phyloP scores from a whole-genome alignment of 2,888 invertebrate species.

The Nomada fucata region DNA sequence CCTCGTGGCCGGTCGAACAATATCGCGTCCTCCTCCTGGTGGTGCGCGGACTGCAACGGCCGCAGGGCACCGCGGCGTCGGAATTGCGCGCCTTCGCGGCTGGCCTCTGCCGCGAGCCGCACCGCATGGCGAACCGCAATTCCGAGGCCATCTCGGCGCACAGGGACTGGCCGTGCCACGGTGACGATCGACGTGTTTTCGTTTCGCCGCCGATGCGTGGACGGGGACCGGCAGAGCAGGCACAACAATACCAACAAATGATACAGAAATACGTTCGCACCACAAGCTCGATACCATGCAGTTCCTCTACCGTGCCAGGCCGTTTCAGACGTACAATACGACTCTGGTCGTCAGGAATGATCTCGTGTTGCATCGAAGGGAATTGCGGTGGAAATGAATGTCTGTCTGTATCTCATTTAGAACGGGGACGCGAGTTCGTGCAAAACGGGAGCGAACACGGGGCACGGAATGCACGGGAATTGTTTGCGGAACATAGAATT shows the following conservation, averaged over 20 bases:
- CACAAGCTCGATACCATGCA: conserved; percentile 62
- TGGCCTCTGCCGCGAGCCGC: conserved; percentile 93
- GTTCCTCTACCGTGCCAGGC: conserved; percentile 44
- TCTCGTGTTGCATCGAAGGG: too few species aligned
- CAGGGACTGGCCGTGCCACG: conserved; percentile 87
- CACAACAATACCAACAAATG: conserved; percentile 74
- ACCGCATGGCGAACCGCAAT: conserved; percentile 94
- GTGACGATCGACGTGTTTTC: conserved; percentile 24
- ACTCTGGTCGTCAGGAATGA: background rate
- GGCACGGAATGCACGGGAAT: background rate
- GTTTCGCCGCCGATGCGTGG: conserved; percentile 34
- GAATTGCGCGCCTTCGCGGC: conserved; percentile 88
- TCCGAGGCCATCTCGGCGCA: conserved; percentile 98
- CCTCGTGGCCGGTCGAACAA: conserved; percentile 79
- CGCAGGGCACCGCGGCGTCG: conserved; percentile 77
- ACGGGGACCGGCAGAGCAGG: conserved; percentile 64
- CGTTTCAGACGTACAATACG: background rate
- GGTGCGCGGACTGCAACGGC: conserved; percentile 80
- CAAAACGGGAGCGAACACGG: too few species aligned
- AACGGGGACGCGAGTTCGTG: too few species aligned
- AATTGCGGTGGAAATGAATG: too few species aligned
- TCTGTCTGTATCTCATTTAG: too few species aligned
- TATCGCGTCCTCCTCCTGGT: conserved; percentile 79
- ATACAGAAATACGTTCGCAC: conserved; percentile 66
- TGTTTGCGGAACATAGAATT: background rate